A percentile compares a stretch with the other conserved stretches of the same genome.
Conservation (phyloP, 1,140 invertebrate genomes). For the Drosophila auraria region DNA sequence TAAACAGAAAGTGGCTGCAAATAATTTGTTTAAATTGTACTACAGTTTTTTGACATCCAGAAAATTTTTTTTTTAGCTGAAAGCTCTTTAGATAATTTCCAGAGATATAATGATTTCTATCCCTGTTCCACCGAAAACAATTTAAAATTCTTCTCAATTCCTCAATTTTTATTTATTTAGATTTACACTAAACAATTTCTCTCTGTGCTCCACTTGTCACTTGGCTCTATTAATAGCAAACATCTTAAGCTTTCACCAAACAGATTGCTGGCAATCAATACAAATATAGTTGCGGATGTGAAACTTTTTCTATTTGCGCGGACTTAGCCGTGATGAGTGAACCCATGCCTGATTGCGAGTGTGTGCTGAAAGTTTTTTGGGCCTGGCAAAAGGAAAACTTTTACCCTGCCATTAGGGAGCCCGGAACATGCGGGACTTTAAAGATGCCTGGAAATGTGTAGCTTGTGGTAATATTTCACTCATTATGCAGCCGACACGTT, state of each 20-base stretch:
- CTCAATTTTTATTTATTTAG: too few species aligned
- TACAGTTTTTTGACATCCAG: too few species aligned
- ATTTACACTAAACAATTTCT: constrained; percentile 1
- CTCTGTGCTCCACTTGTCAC: constrained; percentile 14
- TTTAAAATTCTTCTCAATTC: accelerated
- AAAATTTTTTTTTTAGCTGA: too few species aligned
- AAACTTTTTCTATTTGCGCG: constrained; percentile 59
- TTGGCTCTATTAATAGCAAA: constrained; percentile 62
- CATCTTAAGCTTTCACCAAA: constrained; percentile 22
- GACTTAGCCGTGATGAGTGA: constrained; percentile 25
- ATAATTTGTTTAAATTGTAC: too few species aligned
- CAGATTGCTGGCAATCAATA: constrained; percentile 49
- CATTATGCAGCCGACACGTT: constrained; percentile 58
- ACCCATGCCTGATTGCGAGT: constrained; percentile 41
- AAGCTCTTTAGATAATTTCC: too few species aligned
- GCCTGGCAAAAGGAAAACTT: constrained; percentile 12
- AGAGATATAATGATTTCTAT: neutral
- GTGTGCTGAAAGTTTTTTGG: constrained; percentile 34
- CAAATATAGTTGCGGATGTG: constrained; percentile 13
- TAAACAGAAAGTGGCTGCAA: too few species aligned
- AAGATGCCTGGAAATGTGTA: constrained; percentile 31
- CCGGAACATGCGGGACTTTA: constrained; percentile 38
- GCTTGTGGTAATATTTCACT: constrained; percentile 57
- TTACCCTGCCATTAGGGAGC: neutral
- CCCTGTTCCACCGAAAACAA: neutral